Conservation (phyloP, 2,888 invertebrate species). For the Campoplex capitator region DNA sequence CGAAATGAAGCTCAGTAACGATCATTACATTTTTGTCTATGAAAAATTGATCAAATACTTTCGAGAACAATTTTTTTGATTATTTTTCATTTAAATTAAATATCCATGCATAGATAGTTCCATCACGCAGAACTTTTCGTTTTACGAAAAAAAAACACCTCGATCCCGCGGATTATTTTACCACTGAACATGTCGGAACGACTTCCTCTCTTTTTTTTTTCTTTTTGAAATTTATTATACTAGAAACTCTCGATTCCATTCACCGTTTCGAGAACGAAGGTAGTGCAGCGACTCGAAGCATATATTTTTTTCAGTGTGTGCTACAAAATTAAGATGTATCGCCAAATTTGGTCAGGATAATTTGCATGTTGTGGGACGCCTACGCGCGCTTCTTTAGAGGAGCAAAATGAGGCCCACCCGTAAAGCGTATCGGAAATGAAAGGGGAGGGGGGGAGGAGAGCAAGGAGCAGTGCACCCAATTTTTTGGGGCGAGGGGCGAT, state of each 20-base stretch:
- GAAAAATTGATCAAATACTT: too few species aligned
- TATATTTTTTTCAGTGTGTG: conserved; percentile 75
- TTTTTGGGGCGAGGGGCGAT: conserved; percentile 29
- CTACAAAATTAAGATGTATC: conserved; percentile 84
- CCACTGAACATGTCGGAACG: background rate
- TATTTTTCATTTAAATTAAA: too few species aligned
- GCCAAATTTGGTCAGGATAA: conserved; percentile 83
- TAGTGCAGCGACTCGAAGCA: conserved; percentile 64
- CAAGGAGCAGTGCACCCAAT: conserved; percentile 37
- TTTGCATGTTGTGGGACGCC: conserved; percentile 84
- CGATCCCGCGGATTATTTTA: too few species aligned
- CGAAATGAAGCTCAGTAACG: too few species aligned
- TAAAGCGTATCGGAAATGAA: conserved; percentile 64
- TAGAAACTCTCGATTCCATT: background rate
- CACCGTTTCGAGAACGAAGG: background rate
- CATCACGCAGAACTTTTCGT: background rate
- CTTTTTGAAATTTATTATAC: background rate
- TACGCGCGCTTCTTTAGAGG: conserved; percentile 78
- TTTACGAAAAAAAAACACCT: background rate
- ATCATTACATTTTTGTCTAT: too few species aligned
- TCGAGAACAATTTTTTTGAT: too few species aligned
- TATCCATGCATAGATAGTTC: too few species aligned
- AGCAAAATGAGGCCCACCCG: conserved; percentile 72
- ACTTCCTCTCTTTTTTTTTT: background rate
- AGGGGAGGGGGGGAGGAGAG: background rate